Evolutionary conservation across 53 echinoderm and acorn worm genomes (phyloP).

Genomic region (Astropecten irregularis): DNA sequence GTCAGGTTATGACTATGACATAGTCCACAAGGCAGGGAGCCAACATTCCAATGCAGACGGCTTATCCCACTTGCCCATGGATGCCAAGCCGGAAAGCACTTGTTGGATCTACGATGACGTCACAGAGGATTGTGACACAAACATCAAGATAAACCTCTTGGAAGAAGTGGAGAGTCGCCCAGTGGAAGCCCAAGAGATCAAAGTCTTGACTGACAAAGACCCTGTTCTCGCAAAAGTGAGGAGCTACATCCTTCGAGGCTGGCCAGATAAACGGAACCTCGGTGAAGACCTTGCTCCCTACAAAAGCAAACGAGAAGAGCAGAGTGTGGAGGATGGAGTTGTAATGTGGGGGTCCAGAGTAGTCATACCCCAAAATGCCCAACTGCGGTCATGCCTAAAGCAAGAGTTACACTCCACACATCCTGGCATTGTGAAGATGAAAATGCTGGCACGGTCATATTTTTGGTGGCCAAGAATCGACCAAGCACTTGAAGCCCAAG

Average conservation of each 20-base stretch:
- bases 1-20: too few relatives aligned
- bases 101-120: background rate
- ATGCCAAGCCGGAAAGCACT: background rate
- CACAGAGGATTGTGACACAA: background rate
- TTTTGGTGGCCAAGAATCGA: conserved; percentile 65
- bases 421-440: too few relatives aligned
- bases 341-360: background rate
- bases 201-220: too few relatives aligned
- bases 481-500: conserved; percentile 37
- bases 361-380: conserved; percentile 22
- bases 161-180: background rate
- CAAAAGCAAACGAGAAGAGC: background rate
- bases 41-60: too few relatives aligned
- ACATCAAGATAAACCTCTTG: background rate
- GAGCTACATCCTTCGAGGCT: too few relatives aligned
- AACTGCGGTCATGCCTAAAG: background rate
- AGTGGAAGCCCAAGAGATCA: too few relatives aligned
- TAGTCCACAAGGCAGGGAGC: too few relatives aligned
- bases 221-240: too few relatives aligned
- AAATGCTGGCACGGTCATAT: conserved; percentile 54
- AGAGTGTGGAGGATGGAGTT: background rate
- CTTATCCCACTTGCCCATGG: too few relatives aligned
- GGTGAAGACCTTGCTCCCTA: background rate
- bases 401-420: conserved; percentile 46
- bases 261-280: too few relatives aligned